These are phyloP conservation scores for Drosophila dives DNA, from an alignment of 2,888 invertebrate genomes.

Conservation along the genomic window DNA sequence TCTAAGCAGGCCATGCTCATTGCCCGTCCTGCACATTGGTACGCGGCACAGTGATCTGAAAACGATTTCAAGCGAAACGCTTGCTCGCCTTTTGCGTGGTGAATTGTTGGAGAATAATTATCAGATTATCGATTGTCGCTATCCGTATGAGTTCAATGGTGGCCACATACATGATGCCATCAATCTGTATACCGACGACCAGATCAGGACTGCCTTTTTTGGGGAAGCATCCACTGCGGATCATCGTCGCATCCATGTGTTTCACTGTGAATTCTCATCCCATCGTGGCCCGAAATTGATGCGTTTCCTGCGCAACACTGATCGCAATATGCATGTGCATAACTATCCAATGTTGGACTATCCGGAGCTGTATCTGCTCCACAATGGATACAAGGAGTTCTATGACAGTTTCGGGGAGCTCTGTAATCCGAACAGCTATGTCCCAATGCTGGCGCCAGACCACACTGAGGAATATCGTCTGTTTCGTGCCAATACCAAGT, in stretches of 20 bases:
- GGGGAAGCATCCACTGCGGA: constrained; percentile 49
- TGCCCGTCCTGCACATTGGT: constrained; percentile 87
- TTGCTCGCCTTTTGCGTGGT: constrained; percentile 90
- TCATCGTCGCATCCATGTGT: constrained; percentile 91
- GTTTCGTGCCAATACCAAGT: constrained; percentile 86
- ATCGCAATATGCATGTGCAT: constrained; percentile 90
- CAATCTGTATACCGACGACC: constrained; percentile 93
- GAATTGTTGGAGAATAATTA: constrained; percentile 87
- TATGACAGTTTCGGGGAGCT: constrained; percentile 88
- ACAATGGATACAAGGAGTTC: constrained; percentile 95
- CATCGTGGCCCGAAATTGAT: constrained; percentile 97
- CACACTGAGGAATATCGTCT: constrained; percentile 89
- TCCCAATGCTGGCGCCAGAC: constrained; percentile 93
- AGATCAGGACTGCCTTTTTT: constrained; percentile 88
- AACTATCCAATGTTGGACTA: constrained; percentile 90
- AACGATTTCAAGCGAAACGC: constrained; percentile 90
- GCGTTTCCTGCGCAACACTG: constrained; percentile 92
- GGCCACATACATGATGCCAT: constrained; percentile 94
- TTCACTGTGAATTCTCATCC: constrained; percentile 99
- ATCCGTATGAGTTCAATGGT: constrained; percentile 96
- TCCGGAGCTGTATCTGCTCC: constrained; percentile 96
- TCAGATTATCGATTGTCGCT: constrained; percentile 95
- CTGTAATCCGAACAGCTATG: constrained; percentile 91
- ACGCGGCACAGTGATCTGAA: constrained; percentile 92
- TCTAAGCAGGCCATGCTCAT: constrained; percentile 89